Conservation (phyloP, 1,140 invertebrate genomes). For the Leptopilina clavipes region DNA sequence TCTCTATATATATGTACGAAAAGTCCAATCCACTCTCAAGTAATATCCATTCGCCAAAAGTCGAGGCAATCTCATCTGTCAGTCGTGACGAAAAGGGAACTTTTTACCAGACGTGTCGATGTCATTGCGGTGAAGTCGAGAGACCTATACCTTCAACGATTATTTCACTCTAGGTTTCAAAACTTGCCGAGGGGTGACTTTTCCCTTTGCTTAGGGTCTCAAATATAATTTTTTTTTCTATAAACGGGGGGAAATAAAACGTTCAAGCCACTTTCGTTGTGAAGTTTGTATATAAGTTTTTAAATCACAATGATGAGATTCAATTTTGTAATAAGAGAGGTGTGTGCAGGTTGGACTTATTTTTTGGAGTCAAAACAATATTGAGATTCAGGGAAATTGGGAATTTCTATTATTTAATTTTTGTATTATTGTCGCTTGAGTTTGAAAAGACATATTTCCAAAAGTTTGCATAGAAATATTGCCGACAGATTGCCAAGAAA, state of each 20-base stretch:
- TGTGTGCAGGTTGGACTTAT: too few relatives aligned
- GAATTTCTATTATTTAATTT: too few relatives aligned
- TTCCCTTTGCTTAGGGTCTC: neutral
- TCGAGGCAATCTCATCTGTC: constrained; percentile 31
- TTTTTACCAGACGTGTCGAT: constrained; percentile 29
- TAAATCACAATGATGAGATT: neutral
- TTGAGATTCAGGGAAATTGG: too few relatives aligned
- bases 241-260: too few relatives aligned
- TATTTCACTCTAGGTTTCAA: constrained; percentile 17
- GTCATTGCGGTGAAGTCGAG: constrained; percentile 19
- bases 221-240: neutral
- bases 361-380: too few relatives aligned
- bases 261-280: neutral
- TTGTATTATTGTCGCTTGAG: too few relatives aligned
- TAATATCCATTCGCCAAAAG: constrained; percentile 28
- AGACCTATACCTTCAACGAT: constrained; percentile 22
- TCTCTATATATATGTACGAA: too few relatives aligned
- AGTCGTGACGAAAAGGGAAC: constrained; percentile 31
- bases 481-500: too few relatives aligned
- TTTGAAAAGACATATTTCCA: too few relatives aligned
- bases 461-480: too few relatives aligned
- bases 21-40: constrained; percentile 16
- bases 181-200: neutral
- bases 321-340: too few relatives aligned
- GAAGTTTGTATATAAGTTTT: constrained; percentile 3